phyloP scores from a whole-genome alignment of 2,113 vertebrate genomes.

The Ginglymostoma cirratum region DNA sequence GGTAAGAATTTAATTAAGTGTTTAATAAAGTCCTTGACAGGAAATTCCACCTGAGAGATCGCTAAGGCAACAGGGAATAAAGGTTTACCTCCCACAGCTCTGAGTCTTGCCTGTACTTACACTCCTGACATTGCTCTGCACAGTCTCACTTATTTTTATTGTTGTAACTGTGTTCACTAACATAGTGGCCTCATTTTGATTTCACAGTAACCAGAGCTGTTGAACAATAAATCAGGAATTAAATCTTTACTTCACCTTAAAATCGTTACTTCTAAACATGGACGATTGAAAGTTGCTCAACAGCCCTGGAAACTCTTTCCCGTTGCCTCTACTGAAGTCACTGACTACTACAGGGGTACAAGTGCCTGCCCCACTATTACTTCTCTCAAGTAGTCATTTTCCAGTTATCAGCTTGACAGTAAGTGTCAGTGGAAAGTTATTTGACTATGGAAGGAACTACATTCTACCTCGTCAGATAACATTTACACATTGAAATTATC shows the following conservation, averaged over 20 bases:
- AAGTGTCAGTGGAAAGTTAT: neutral
- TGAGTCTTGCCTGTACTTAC: neutral
- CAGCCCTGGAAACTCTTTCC: neutral
- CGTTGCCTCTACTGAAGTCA: neutral
- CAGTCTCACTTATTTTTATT: neutral
- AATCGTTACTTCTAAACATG: neutral
- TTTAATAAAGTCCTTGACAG: slow-evolving; percentile 49
- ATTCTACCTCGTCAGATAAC: too few relatives aligned
- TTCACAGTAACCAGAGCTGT: neutral
- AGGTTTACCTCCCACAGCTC: slow-evolving; percentile 1
- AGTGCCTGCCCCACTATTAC: neutral
- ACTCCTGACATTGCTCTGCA: neutral
- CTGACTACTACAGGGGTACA: neutral
- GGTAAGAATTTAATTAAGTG: slow-evolving; percentile 53
- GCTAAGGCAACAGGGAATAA: neutral
- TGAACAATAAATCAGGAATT: neutral
- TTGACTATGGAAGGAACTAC: neutral
- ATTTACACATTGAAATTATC: neutral
- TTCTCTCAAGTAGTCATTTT: neutral
- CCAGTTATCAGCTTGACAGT: neutral
- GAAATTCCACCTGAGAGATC: slow-evolving; percentile 48
- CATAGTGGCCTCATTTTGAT: neutral
- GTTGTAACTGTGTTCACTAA: neutral
- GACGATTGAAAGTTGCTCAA: neutral
- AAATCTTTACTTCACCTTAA: neutral